Percentiles rank a stretch among this genome's conserved stretches.
These are phyloP conservation scores for Ctenomys sociabilis DNA, from an alignment of 2,113 vertebrate species.

Conservation along the genomic window DNA sequence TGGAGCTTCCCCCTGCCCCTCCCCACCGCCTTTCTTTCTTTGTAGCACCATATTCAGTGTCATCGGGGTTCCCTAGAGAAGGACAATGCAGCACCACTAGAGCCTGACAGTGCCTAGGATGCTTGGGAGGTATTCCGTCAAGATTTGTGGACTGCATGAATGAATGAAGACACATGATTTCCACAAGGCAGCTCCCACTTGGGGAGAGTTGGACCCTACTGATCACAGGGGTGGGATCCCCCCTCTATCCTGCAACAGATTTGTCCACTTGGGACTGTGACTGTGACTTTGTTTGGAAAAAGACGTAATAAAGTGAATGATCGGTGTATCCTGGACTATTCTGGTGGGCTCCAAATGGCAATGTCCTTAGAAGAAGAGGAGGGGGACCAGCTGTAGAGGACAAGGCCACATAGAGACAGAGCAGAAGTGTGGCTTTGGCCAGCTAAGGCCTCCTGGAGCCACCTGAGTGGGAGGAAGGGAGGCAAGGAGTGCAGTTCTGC, in stretches of 20 bases:
- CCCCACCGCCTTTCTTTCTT: background rate
- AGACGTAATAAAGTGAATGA: background rate
- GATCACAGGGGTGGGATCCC: rapidly evolving
- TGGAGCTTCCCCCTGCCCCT: no score
- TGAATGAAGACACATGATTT: background rate
- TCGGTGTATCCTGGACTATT: background rate
- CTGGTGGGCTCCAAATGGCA: no score
- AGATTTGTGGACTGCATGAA: background rate
- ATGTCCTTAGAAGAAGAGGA: background rate
- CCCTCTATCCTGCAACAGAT: background rate
- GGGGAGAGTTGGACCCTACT: rapidly evolving
- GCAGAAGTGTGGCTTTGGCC: background rate
- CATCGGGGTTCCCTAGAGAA: background rate
- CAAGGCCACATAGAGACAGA: background rate
- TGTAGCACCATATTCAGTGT: background rate
- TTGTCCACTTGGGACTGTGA: background rate
- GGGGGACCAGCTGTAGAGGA: background rate
- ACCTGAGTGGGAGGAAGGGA: no score
- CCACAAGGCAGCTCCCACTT: background rate
- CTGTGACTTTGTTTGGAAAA: background rate
- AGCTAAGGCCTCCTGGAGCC: background rate
- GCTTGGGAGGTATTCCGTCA: rapidly evolving
- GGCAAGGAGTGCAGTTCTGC: rapidly evolving
- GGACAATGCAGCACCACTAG: rapidly evolving
- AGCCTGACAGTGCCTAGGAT: background rate